phyloP scores from a whole-genome alignment of 37 sponge, comb jelly and placozoan species.

The Halichondria panicea region DNA sequence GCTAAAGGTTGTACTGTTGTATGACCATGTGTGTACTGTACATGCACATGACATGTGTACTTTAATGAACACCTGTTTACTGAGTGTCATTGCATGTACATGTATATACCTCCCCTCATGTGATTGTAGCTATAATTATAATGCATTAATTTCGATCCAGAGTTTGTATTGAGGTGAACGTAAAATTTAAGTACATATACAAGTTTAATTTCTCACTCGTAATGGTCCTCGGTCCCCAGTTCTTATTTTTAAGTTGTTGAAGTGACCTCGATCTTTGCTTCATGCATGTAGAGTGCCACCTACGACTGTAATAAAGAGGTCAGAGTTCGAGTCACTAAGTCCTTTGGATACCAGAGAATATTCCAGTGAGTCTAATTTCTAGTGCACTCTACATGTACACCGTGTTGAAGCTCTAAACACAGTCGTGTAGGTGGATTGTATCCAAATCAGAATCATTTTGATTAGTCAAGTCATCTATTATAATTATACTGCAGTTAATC shows the following conservation, averaged over 20 bases:
- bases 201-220: too few species aligned
- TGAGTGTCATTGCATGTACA: background rate
- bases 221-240: too few species aligned
- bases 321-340: background rate
- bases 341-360: background rate
- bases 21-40: background rate
- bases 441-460: background rate
- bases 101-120: too few species aligned
- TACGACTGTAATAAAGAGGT: slow-evolving; percentile 4
- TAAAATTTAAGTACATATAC: too few species aligned
- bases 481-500: too few species aligned
- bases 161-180: too few species aligned
- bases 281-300: slow-evolving; percentile 26
- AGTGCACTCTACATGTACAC: background rate
- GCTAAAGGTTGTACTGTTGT: background rate
- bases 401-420: background rate
- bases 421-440: background rate
- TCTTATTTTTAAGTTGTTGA: too few species aligned
- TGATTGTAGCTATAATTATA: too few species aligned
- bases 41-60: background rate
- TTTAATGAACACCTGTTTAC: background rate
- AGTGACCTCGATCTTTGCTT: background rate
- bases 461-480: too few species aligned
- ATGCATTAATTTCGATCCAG: too few species aligned
- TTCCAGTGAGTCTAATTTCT: background rate